Evolutionary conservation across 2,797 vertebrate genomes (phyloP).

Genomic region (Peromyscus melanophrys): DNA sequence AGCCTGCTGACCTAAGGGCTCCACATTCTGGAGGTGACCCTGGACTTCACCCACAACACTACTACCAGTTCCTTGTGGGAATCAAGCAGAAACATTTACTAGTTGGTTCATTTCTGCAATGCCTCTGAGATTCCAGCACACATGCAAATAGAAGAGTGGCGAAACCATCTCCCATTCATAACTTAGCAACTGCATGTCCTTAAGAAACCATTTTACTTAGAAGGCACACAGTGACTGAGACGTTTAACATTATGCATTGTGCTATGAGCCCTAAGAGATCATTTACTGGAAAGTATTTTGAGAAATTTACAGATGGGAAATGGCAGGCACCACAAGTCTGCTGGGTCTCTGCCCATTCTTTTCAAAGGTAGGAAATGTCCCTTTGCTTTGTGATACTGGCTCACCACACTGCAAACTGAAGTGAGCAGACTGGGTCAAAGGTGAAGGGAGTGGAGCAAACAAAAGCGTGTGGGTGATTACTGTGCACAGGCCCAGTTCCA

Average conservation of each 20-base stretch:
- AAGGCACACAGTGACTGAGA: neutral
- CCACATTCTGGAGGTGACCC: too few relatives aligned
- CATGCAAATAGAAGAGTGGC: neutral
- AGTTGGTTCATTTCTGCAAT: neutral
- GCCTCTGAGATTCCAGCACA: neutral
- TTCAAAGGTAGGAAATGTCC: slow-evolving; percentile 80
- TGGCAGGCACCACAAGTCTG: slow-evolving; percentile 82
- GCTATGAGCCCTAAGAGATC: neutral
- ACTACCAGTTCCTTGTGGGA: neutral
- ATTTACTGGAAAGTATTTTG: slow-evolving; percentile 79
- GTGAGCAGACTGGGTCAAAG: slow-evolving; percentile 65
- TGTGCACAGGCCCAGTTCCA: slow-evolving; percentile 10
- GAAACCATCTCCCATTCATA: neutral
- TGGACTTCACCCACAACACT: neutral
- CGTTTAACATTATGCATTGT: slow-evolving; percentile 38
- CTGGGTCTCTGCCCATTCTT: slow-evolving; percentile 79
- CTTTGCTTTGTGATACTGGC: slow-evolving; percentile 69
- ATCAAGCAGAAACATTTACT: neutral
- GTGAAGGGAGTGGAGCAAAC: slow-evolving; percentile 27
- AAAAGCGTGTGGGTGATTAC: slow-evolving; percentile 64
- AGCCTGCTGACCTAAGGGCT: neutral
- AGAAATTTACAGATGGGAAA: slow-evolving; percentile 82
- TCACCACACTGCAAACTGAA: neutral
- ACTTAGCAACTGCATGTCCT: neutral
- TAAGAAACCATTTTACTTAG: slow-evolving; percentile 39